Conservation (phyloP, 1,140 invertebrate genomes). For the Drosophila nannoptera region DNA sequence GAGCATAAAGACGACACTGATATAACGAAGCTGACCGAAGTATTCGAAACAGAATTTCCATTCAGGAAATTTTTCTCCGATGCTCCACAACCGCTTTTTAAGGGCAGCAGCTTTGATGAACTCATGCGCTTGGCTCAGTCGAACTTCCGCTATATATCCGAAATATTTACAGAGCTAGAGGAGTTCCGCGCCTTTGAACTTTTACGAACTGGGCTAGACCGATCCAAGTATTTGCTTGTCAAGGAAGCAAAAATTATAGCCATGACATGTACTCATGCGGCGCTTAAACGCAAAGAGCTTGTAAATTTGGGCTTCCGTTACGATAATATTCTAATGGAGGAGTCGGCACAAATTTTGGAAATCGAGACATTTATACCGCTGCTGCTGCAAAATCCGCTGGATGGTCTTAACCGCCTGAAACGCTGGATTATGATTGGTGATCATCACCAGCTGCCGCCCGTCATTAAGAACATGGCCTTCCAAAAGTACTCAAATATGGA, state of each 20-base stretch:
- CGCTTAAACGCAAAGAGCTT: conserved; percentile 96
- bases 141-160: conserved; percentile 96
- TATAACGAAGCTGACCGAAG: conserved; percentile 39
- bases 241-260: conserved; percentile 99
- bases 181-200: conserved; percentile 99
- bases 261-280: conserved; percentile 99
- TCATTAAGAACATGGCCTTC: conserved; percentile 99
- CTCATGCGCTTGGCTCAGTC: conserved; percentile 95
- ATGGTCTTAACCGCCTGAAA: conserved; percentile 96
- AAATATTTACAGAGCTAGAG: conserved; percentile 98
- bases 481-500: conserved; percentile 99
- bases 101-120: conserved; percentile 87
- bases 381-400: conserved; percentile 97
- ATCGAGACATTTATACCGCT: conserved; percentile 99
- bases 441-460: conserved; percentile 99
- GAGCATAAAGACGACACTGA: conserved; percentile 34
- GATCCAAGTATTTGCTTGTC: conserved; percentile 97
- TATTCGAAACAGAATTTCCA: conserved; percentile 90
- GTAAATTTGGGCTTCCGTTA: conserved; percentile 98
- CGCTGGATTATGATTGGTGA: conserved; percentile 99
- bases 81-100: conserved; percentile 95
- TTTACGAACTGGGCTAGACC: conserved; percentile 94
- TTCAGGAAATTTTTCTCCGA: conserved; percentile 95
- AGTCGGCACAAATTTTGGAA: conserved; percentile 98
- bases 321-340: conserved; percentile 99